Evolutionary conservation across 1,140 invertebrate genomes (phyloP).

Genomic region (Diplogasteroides magnus): DNA sequence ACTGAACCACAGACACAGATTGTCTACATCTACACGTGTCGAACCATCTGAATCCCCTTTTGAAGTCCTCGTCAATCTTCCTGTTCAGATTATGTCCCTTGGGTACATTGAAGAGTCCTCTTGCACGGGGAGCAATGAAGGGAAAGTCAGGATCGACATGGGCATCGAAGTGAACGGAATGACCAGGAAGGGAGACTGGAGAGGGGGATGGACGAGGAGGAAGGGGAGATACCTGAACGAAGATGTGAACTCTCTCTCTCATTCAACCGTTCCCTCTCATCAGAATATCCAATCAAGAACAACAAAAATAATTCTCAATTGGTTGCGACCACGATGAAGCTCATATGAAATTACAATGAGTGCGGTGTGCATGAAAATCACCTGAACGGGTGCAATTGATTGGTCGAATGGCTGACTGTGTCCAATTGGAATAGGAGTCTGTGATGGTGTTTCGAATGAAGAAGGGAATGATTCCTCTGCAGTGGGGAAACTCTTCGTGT

Average conservation of each 20-base stretch:
- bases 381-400: no score
- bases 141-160: constrained; percentile 31
- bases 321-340: not conserved
- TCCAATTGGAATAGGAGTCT: no score
- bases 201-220: not conserved
- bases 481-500: no score
- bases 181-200: constrained; percentile 3
- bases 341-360: not conserved
- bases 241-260: not conserved
- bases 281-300: no score
- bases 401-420: no score
- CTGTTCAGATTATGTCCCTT: constrained; percentile 29
- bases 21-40: no score
- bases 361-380: no score
- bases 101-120: constrained; percentile 26
- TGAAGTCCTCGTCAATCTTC: constrained; percentile 30
- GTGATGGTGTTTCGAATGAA: no score
- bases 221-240: not conserved
- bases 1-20: no score
- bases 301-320: not conserved
- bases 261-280: constrained; percentile 3
- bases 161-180: constrained; percentile 19
- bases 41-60: constrained; percentile 16
- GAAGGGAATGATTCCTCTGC: no score
- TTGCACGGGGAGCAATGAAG: constrained; percentile 19